Evolutionary conservation across 1,140 invertebrate genomes (phyloP).

Genomic region (Mactra quadrangularis): DNA sequence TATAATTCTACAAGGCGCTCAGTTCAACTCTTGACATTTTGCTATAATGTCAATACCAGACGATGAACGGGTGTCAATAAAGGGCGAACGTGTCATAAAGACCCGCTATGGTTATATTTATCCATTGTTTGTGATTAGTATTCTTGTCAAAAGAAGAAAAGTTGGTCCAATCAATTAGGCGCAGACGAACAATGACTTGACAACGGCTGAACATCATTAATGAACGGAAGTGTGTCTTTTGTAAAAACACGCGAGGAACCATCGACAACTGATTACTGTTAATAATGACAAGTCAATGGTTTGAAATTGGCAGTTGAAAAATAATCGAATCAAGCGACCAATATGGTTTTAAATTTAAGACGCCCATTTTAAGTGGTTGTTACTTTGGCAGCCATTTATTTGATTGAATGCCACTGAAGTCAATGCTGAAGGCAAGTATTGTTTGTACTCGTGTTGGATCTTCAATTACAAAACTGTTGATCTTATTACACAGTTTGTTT

Average conservation of each 20-base stretch:
- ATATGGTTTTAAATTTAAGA: no score
- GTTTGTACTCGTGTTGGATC: no score
- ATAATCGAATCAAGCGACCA: no score
- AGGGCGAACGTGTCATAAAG: not conserved
- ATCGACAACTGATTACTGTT: constrained; percentile 22
- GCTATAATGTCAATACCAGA: not conserved
- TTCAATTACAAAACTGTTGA: no score
- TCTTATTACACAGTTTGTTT: no score
- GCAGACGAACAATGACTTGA: constrained; percentile 16
- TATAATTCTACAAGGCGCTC: no score
- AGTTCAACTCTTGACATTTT: not conserved
- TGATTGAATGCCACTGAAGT: no score
- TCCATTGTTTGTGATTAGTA: constrained; percentile 3
- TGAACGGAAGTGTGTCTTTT: constrained; percentile 44
- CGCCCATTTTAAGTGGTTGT: no score
- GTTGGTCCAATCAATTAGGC: constrained; percentile 29
- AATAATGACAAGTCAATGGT: constrained; percentile 19
- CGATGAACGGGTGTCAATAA: not conserved
- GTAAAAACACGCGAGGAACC: constrained; percentile 16
- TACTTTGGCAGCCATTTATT: no score
- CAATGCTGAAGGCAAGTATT: no score
- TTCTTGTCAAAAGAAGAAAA: constrained; percentile 23
- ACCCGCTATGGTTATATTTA: not conserved
- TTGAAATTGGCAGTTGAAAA: constrained; percentile 7
- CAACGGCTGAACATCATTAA: not conserved